phyloP scores from a whole-genome alignment of 2,888 invertebrate species.

The Seladonia tumulorum region DNA sequence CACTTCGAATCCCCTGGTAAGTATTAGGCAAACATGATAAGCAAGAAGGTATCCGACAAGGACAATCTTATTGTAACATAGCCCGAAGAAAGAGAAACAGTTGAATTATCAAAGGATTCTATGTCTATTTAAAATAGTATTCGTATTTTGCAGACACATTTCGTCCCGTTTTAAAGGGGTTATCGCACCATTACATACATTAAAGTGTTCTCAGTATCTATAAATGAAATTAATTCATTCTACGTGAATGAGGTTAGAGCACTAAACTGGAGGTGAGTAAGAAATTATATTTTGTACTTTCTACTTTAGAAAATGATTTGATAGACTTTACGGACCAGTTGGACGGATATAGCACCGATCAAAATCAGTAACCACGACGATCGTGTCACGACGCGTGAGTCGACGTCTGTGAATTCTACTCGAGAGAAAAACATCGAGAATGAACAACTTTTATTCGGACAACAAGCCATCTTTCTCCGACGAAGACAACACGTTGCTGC shows the following conservation, averaged over 20 bases:
- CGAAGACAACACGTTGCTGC: conserved; percentile 24
- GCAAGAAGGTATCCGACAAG: too few relatives aligned
- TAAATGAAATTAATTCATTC: not conserved
- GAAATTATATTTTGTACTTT: not conserved
- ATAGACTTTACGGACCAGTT: conserved; percentile 54
- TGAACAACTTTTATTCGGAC: conserved; percentile 15
- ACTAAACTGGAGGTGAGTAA: not conserved
- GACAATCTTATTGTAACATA: too few relatives aligned
- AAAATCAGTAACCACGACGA: conserved; percentile 20
- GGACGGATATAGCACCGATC: not conserved
- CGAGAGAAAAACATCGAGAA: not conserved
- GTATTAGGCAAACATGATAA: too few relatives aligned
- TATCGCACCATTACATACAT: not conserved
- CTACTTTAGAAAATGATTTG: not conserved
- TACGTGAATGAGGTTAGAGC: too few relatives aligned
- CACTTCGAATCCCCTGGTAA: too few relatives aligned
- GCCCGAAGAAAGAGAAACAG: not conserved
- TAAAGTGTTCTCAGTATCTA: not conserved
- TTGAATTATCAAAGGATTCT: too few relatives aligned
- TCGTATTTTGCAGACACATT: not conserved
- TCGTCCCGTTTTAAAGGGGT: not conserved
- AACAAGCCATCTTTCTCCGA: not conserved
- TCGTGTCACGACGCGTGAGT: conserved; percentile 38
- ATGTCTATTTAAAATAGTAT: not conserved
- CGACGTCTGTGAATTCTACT: conserved; percentile 36